Conservation (phyloP, 2,113 vertebrate species). For the Balaenoptera acutorostrata region DNA sequence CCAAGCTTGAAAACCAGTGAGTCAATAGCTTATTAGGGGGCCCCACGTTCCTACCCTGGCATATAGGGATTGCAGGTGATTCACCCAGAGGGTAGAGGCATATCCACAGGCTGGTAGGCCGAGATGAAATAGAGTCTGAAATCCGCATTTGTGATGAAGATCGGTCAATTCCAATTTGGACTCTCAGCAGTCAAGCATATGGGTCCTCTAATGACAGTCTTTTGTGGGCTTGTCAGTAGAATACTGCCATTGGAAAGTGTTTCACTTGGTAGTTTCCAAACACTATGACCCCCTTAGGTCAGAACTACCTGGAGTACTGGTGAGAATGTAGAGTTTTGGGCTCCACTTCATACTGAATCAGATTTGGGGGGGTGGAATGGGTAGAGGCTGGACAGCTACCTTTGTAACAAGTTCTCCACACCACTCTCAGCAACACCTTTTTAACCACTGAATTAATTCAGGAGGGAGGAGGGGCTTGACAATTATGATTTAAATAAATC, state of each 20-base stretch:
- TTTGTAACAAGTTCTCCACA: background rate
- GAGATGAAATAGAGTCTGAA: background rate
- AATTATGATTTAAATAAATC: background rate
- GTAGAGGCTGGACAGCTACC: background rate
- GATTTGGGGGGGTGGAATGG: background rate
- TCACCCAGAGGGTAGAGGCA: background rate
- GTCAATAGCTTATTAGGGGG: background rate
- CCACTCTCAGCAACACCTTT: background rate
- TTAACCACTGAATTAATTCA: background rate
- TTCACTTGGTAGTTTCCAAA: background rate
- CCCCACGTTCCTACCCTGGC: background rate
- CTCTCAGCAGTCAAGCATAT: background rate
- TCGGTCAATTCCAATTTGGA: background rate
- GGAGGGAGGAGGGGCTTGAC: background rate
- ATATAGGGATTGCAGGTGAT: background rate
- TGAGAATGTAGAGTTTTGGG: background rate
- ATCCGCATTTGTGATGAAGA: background rate
- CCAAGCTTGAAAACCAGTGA: background rate
- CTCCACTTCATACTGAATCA: background rate
- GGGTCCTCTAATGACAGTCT: background rate
- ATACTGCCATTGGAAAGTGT: background rate
- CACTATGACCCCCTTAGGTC: background rate
- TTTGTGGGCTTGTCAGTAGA: background rate
- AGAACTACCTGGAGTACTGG: background rate
- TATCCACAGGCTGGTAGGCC: background rate